Conservation (phyloP, 2,797 vertebrate species). For the Enteromius anoplus region DNA sequence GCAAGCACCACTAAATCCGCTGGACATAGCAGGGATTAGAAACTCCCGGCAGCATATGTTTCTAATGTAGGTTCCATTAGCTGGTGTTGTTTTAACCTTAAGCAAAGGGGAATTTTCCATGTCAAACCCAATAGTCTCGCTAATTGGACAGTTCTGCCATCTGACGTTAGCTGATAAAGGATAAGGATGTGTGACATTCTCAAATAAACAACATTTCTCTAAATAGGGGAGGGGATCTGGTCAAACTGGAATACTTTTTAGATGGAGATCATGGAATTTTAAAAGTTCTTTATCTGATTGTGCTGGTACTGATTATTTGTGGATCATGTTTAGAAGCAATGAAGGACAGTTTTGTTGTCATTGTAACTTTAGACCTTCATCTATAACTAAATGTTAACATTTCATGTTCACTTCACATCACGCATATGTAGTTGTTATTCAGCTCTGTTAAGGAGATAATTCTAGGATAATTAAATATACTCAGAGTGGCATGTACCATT, state of each 20-base stretch:
- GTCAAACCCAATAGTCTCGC: slow-evolving; percentile 47
- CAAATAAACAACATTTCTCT: slow-evolving; percentile 55
- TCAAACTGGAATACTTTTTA: slow-evolving; percentile 26
- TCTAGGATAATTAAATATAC: neutral
- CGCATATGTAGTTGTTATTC: neutral
- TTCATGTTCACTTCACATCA: slow-evolving; percentile 22
- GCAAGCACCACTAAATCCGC: slow-evolving; percentile 32
- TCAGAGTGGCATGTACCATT: neutral
- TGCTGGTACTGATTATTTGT: slow-evolving; percentile 11
- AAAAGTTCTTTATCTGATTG: slow-evolving; percentile 42
- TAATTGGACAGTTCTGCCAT: slow-evolving; percentile 39
- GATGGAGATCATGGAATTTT: slow-evolving; percentile 8
- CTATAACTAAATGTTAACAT: slow-evolving; percentile 17
- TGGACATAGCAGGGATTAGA: slow-evolving; percentile 52
- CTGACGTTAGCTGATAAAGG: slow-evolving; percentile 47
- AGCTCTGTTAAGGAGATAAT: slow-evolving; percentile 8
- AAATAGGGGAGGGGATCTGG: slow-evolving; percentile 3
- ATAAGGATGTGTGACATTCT: slow-evolving; percentile 50
- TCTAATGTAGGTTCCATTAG: slow-evolving; percentile 57
- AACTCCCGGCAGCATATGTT: slow-evolving; percentile 57
- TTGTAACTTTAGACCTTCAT: slow-evolving; percentile 24
- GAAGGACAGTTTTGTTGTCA: slow-evolving; percentile 15
- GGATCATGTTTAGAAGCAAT: neutral
- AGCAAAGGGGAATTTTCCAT: slow-evolving; percentile 38
- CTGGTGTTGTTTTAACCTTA: slow-evolving; percentile 55